Evolutionary conservation across 2,888 invertebrate genomes (phyloP).

Genomic region (Adela reaumurella): DNA sequence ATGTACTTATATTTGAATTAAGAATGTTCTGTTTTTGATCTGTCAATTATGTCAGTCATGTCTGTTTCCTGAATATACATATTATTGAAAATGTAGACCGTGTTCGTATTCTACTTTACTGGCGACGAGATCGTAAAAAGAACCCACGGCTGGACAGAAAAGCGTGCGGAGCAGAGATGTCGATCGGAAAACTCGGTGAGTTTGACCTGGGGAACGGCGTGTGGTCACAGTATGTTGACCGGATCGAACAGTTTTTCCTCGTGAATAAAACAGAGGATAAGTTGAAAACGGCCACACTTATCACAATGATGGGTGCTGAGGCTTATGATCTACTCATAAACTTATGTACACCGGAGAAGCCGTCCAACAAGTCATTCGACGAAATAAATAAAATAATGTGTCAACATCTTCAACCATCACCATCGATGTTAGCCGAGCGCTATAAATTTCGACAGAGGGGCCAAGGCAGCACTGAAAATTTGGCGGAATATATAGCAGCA

Average conservation of each 20-base stretch:
- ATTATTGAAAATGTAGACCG: too few species aligned
- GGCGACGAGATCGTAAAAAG: too few species aligned
- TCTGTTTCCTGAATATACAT: too few species aligned
- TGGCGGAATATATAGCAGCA: slow-evolving; percentile 4
- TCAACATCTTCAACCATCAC: slow-evolving; percentile 1
- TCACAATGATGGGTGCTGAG: slow-evolving; percentile 1
- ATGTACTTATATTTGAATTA: too few species aligned
- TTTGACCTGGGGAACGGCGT: too few species aligned
- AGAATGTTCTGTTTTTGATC: too few species aligned
- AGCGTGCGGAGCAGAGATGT: too few species aligned
- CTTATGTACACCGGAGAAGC: slow-evolving; percentile 7
- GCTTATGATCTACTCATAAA: neutral
- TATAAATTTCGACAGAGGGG: slow-evolving; percentile 7
- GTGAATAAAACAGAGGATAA: slow-evolving; percentile 3
- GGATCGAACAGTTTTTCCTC: slow-evolving; percentile 5
- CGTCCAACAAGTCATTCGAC: neutral
- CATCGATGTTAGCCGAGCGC: slow-evolving; percentile 5
- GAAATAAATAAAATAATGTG: neutral
- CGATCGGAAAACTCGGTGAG: too few species aligned
- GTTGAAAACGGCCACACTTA: slow-evolving; percentile 6
- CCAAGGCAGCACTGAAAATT: slow-evolving; percentile 2
- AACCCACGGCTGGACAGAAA: too few species aligned
- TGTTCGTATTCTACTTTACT: too few species aligned
- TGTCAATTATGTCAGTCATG: too few species aligned
- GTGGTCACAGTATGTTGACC: neutral